Evolutionary conservation across 1,140 invertebrate species (phyloP), one percentile per base, ranked within the genome.

Genomic region (Leptopilina clavipes): DNA sequence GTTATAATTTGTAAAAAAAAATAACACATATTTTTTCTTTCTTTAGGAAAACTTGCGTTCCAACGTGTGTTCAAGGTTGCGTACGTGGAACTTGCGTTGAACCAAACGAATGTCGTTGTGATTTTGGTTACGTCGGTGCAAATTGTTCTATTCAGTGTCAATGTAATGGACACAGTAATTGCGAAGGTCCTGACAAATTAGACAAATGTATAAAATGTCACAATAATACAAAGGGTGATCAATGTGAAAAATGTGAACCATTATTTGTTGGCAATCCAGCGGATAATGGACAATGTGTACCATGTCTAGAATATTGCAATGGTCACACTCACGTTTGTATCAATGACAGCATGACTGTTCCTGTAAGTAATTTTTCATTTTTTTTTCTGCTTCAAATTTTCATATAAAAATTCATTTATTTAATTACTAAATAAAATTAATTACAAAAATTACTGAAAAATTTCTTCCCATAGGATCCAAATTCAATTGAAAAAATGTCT

Each of bases 141-240:
- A 97, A 98, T 90, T 99, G 98, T 88, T 97, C 95, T 72, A 96
- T 96, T 59, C 95, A 97, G 86, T 99, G 98, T 87, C 93, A 97
- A 85, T 99, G 98, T 87, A 98, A 99, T 88, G 97, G 97, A 0
- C 97, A 99, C 90, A 95, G 97, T 73, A 93, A 98, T 84, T 99
- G 98, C 89, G 94, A 93, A 79, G 96, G 96, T 12, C 95, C 95
- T 5, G 94, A 97, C 84, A 93, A 95, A 81, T 92, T 97, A 59
- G 94, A 96, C 84, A 91, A 92, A 44, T 99, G 98, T 88, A 87
- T 95, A 10, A 89, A 95, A 85, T 99, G 98, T 87, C 93, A 95
- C 77, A 98, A 99, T 86, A 97, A 98, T 86, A 99, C 98, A 0
- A 95, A 95, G 94, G 95, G 94, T 6, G 92, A 91, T 11, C 95